Evolutionary conservation across 2,888 invertebrate species (phyloP).

Genomic region (Tenthredo amoena): DNA sequence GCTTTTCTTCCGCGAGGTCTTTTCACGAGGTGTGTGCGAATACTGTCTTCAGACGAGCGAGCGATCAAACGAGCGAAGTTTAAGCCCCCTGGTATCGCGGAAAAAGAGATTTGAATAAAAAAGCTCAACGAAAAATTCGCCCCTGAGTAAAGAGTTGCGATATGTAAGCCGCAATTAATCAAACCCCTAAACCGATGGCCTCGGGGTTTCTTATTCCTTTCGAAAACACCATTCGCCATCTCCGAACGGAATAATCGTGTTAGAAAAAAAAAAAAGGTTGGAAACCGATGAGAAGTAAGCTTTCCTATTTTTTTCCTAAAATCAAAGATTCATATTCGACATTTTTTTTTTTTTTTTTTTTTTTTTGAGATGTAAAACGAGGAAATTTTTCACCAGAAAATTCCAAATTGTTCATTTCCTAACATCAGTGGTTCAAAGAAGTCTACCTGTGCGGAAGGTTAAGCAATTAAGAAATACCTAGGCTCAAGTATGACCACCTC

Average conservation of each 20-base stretch:
- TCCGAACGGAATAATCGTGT: too few species aligned
- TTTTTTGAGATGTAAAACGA: not conserved
- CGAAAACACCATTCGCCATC: not conserved
- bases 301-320: too few species aligned
- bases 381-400: not conserved
- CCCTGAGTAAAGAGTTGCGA: not conserved
- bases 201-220: not conserved
- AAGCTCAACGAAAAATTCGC: not conserved
- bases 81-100: not conserved
- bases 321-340: too few species aligned
- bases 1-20: not conserved
- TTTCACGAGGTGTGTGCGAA: not conserved
- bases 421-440: constrained; percentile 5
- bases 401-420: constrained; percentile 27
- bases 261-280: too few species aligned
- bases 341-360: too few species aligned
- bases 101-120: not conserved
- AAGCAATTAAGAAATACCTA: constrained; percentile 18
- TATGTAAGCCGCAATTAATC: constrained; percentile 17
- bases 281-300: too few species aligned
- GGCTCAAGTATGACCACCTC: constrained; percentile 11
- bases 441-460: not conserved
- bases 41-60: not conserved
- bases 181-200: not conserved
- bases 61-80: constrained; percentile 15